Conservation (phyloP, 2,888 invertebrate genomes). For the Hyposoter dolosus region DNA sequence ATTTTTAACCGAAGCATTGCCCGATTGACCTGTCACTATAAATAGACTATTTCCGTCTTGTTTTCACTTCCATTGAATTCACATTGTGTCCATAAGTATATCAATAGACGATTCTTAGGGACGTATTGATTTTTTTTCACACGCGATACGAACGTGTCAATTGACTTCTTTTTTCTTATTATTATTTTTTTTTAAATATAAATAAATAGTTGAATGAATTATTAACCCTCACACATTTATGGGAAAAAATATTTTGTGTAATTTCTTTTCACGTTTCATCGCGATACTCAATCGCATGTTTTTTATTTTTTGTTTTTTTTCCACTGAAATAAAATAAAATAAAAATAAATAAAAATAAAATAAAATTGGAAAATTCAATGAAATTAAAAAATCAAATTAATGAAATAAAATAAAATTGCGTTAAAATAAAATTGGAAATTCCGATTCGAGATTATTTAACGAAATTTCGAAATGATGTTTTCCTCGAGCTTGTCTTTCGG, state of each 20-base stretch:
- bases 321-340: not conserved
- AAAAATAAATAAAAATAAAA: no score
- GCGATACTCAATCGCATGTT: not conserved
- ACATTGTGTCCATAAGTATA: slow-evolving; percentile 2
- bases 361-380: no score
- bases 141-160: not conserved
- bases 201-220: slow-evolving; percentile 2
- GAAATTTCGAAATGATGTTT: not conserved
- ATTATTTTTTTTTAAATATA: not conserved
- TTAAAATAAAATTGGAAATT: not conserved
- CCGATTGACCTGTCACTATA: slow-evolving; percentile 49
- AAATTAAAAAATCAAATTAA: no score
- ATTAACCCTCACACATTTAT: not conserved
- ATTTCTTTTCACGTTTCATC: not conserved
- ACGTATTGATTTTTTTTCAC: slow-evolving; percentile 10
- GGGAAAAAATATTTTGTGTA: not conserved
- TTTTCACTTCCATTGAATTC: slow-evolving; percentile 13
- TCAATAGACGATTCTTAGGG: slow-evolving; percentile 3
- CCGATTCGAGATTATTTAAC: no score
- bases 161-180: not conserved
- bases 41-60: slow-evolving; percentile 42
- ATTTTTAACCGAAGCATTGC: slow-evolving; percentile 55
- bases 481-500: not conserved
- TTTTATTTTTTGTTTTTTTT: not conserved
- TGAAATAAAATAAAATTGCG: not conserved